Evolutionary conservation across 1,140 invertebrate species (phyloP).

Genomic region (Monochamus saltuarius): DNA sequence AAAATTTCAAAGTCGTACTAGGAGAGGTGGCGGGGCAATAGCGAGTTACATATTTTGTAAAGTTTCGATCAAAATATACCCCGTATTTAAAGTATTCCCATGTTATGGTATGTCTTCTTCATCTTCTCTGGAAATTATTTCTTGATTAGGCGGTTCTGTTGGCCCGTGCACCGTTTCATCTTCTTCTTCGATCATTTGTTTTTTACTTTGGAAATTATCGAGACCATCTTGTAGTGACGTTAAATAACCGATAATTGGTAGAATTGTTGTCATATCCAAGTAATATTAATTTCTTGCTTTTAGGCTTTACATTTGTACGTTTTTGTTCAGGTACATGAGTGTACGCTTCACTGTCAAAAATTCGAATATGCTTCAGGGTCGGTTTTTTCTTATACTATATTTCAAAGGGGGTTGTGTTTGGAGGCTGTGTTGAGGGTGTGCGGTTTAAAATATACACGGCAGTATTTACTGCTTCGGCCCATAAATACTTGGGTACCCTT

Average conservation of each 20-base stretch:
- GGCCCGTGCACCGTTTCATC: not conserved
- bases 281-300: conserved; percentile 30
- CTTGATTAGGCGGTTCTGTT: not conserved
- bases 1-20: too few relatives aligned
- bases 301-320: conserved; percentile 27
- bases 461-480: conserved; percentile 51
- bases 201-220: too few relatives aligned
- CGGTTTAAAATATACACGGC: conserved; percentile 54
- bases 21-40: too few relatives aligned
- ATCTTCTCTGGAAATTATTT: not conserved
- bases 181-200: not conserved
- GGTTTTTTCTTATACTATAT: conserved; percentile 30
- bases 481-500: conserved; percentile 41
- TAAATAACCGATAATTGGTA: conserved; percentile 19
- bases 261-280: conserved; percentile 24
- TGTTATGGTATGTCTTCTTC: not conserved
- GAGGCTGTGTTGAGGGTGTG: conserved; percentile 23
- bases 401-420: conserved; percentile 25
- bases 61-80: too few relatives aligned
- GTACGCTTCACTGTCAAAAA: conserved; percentile 44
- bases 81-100: too few relatives aligned
- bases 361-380: conserved; percentile 26
- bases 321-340: conserved; percentile 34
- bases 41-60: too few relatives aligned
- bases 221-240: not conserved